Conservation (phyloP, 1,140 invertebrate genomes). For the Bombus superbus region DNA sequence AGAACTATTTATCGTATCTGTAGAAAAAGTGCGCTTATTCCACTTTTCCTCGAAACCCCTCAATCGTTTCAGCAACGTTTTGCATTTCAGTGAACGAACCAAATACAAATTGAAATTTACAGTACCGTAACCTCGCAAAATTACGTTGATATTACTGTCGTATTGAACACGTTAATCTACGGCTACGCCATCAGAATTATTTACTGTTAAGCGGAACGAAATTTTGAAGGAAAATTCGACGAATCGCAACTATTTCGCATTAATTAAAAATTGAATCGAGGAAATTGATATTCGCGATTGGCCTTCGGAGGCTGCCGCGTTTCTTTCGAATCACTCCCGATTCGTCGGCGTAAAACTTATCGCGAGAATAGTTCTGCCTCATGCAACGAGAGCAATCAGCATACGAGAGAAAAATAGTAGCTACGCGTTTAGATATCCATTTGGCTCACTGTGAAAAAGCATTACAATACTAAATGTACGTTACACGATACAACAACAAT, state of each 20-base stretch:
- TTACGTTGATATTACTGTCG: neutral
- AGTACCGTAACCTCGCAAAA: neutral
- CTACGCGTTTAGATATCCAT: constrained; percentile 54
- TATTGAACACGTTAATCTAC: neutral
- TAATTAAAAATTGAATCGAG: neutral
- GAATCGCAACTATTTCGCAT: neutral
- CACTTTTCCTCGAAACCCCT: no score
- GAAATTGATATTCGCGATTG: neutral
- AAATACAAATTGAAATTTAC: neutral
- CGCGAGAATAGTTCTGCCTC: constrained; percentile 11
- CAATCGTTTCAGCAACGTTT: no score
- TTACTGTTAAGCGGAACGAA: neutral
- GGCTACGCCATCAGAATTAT: neutral
- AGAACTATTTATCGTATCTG: no score
- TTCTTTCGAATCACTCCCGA: neutral
- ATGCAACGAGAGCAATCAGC: constrained; percentile 53
- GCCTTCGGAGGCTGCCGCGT: neutral
- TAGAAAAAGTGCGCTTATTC: no score
- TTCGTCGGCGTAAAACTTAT: neutral
- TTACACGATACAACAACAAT: constrained; percentile 63
- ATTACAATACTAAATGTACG: constrained; percentile 70
- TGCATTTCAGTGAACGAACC: neutral
- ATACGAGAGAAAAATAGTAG: constrained; percentile 31
- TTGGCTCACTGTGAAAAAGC: constrained; percentile 76
- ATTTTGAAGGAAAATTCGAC: no score